Conservation (phyloP, 2,113 vertebrate genomes). For the Psettodes erumei region DNA sequence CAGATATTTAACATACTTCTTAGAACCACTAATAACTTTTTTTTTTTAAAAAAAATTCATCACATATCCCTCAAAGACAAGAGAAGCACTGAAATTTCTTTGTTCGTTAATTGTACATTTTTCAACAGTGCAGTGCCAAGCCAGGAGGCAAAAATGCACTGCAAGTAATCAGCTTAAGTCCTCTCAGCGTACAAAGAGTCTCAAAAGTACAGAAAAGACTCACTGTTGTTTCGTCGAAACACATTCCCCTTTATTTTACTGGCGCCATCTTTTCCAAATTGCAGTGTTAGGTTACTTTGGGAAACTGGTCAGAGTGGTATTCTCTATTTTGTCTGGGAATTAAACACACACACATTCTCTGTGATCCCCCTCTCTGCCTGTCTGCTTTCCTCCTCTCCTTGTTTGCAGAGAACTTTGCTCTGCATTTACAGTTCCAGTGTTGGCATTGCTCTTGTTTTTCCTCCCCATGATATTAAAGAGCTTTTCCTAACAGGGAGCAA, state of each 20-base stretch:
- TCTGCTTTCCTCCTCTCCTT: constrained; percentile 37
- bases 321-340: constrained; percentile 40
- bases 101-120: background rate
- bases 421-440: background rate
- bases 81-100: background rate
- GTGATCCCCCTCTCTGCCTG: constrained; percentile 14
- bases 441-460: background rate
- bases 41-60: no score
- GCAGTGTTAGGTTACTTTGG: constrained; percentile 58
- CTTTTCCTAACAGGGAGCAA: background rate
- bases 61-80: background rate
- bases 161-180: background rate
- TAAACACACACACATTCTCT: background rate
- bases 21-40: background rate
- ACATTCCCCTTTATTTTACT: background rate
- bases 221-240: background rate
- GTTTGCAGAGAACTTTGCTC: constrained; percentile 4
- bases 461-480: background rate
- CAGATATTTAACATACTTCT: background rate
- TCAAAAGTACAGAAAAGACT: background rate
- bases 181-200: background rate
- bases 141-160: constrained; percentile 15
- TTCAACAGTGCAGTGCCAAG: background rate
- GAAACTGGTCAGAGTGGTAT: constrained; percentile 47
- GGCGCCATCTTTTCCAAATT: background rate